These are phyloP conservation scores for Conus canariensis DNA, from an alignment of 2,888 invertebrate genomes.

Conservation along the genomic window DNA sequence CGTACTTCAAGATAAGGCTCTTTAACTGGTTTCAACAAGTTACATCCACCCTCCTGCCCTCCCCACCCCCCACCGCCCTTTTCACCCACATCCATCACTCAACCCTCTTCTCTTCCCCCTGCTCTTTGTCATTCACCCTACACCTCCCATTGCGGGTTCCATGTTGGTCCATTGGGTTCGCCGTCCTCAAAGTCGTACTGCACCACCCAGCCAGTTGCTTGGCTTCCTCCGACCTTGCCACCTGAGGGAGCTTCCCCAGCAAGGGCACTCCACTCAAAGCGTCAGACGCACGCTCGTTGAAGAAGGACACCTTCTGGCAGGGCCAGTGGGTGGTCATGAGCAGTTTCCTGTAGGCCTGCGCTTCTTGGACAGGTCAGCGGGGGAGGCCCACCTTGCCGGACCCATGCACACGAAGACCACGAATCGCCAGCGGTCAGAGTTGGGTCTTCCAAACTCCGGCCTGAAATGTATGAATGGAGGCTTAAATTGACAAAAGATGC, in stretches of 20 bases:
- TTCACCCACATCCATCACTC: too few species aligned
- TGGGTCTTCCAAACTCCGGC: constrained; percentile 61
- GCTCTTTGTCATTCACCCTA: background rate
- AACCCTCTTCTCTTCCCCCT: background rate
- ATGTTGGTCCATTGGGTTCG: constrained; percentile 34
- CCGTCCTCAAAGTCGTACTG: constrained; percentile 44
- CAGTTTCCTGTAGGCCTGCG: constrained; percentile 60
- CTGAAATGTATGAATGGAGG: constrained; percentile 45
- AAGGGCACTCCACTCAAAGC: background rate
- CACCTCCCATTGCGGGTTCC: constrained; percentile 30
- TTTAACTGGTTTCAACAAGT: too few species aligned
- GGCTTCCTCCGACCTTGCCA: constrained; percentile 52
- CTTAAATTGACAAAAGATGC: too few species aligned
- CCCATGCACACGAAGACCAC: constrained; percentile 72
- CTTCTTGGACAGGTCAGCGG: constrained; percentile 61
- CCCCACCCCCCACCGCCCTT: too few species aligned
- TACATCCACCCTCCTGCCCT: too few species aligned
- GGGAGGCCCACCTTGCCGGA: constrained; percentile 68
- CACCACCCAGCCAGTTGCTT: constrained; percentile 47
- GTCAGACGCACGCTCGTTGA: constrained; percentile 38
- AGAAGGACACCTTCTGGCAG: constrained; percentile 58
- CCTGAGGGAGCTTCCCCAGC: constrained; percentile 49
- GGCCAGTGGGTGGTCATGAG: constrained; percentile 69
- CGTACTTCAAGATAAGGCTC: too few species aligned
- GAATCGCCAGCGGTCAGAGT: constrained; percentile 68